phyloP scores from a whole-genome alignment of 2,888 invertebrate species.

The Linyphia triangularis region DNA sequence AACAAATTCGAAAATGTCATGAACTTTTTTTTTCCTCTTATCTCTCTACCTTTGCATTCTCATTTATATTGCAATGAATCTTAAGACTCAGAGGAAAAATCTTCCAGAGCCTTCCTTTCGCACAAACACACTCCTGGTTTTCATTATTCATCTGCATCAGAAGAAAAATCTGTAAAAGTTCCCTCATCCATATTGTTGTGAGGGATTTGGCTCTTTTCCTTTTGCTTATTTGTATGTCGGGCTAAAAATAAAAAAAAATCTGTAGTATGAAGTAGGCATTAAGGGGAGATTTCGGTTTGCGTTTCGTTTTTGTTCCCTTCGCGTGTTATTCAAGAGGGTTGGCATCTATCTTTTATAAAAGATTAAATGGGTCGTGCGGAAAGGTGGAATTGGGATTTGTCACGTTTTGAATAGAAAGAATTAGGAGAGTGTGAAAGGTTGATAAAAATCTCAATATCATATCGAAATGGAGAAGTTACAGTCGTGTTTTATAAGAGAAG shows the following conservation, averaged over 20 bases:
- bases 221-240: background rate
- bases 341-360: background rate
- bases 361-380: too few relatives aligned
- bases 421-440: too few relatives aligned
- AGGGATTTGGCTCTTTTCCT: background rate
- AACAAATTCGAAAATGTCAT: background rate
- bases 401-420: too few relatives aligned
- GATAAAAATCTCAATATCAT: too few relatives aligned
- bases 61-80: constrained; percentile 44
- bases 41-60: constrained; percentile 3
- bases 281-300: background rate
- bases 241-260: background rate
- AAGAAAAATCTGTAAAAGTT: background rate
- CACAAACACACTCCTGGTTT: background rate
- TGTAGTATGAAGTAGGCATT: background rate
- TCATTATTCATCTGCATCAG: constrained; percentile 42
- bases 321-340: background rate
- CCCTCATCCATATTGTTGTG: background rate
- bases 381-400: too few relatives aligned
- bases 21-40: background rate
- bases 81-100: background rate
- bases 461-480: too few relatives aligned
- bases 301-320: background rate
- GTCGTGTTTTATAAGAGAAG: too few relatives aligned
- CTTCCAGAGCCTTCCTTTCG: background rate